These are phyloP conservation scores for Trissolcus basalis DNA, from an alignment of 1,140 invertebrate species.

Conservation along the genomic window DNA sequence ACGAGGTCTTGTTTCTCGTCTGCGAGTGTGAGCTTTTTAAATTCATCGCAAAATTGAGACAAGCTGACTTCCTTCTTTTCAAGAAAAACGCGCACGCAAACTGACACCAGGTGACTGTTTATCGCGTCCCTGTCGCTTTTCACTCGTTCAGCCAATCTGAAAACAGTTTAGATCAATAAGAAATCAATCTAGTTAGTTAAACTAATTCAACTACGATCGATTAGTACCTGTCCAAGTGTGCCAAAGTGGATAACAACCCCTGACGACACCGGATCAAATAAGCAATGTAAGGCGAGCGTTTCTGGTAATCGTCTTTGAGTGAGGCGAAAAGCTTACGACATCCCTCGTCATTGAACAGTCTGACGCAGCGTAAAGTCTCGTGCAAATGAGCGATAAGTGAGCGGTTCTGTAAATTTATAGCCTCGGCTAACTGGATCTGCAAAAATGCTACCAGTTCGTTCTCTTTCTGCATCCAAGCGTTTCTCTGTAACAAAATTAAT, in stretches of 20 bases:
- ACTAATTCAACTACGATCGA: neutral
- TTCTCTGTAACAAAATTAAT: constrained; percentile 67
- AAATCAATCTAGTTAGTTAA: neutral
- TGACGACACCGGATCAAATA: constrained; percentile 91
- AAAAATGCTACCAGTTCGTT: constrained; percentile 84
- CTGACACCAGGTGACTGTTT: constrained; percentile 85
- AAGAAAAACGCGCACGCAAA: constrained; percentile 88
- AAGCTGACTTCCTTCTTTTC: constrained; percentile 83
- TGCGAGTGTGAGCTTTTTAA: constrained; percentile 83
- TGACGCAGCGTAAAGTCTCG: constrained; percentile 89
- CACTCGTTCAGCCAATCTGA: constrained; percentile 82
- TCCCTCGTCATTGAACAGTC: constrained; percentile 83
- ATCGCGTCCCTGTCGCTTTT: constrained; percentile 84
- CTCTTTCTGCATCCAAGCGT: constrained; percentile 77
- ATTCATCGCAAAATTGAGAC: constrained; percentile 84
- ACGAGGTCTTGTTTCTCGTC: constrained; percentile 89
- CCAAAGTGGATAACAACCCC: constrained; percentile 86
- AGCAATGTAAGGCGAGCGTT: constrained; percentile 87
- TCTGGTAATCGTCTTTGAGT: constrained; percentile 88
- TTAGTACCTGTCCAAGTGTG: constrained; percentile 83
- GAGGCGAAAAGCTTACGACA: constrained; percentile 86
- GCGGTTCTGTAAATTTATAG: constrained; percentile 89
- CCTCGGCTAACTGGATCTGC: constrained; percentile 89
- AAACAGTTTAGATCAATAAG: constrained; percentile 80
- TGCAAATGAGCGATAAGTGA: constrained; percentile 90